Conservation (phyloP, 2,797 vertebrate species). For the Oreonectes daqikongensis region DNA sequence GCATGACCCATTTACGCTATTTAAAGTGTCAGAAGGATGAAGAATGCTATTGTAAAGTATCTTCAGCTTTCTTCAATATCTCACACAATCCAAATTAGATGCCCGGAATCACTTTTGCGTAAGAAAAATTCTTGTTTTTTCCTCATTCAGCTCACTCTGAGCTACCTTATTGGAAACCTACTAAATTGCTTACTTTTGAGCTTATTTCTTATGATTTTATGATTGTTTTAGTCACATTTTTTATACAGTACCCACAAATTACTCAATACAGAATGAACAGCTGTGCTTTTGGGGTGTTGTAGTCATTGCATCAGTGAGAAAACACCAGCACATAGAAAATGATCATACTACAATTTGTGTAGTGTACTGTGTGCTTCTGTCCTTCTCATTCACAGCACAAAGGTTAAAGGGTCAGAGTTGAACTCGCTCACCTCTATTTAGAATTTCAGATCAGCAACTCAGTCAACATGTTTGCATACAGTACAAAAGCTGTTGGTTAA, state of each 20-base stretch:
- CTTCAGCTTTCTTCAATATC: slow-evolving; percentile 56
- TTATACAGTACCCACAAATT: neutral
- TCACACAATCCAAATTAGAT: slow-evolving; percentile 37
- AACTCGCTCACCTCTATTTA: slow-evolving; percentile 27
- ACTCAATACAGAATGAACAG: neutral
- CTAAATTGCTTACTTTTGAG: neutral
- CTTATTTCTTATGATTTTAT: neutral
- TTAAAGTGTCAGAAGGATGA: slow-evolving; percentile 68
- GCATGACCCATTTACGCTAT: slow-evolving; percentile 73
- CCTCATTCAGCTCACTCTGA: no score
- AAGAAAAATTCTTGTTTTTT: no score
- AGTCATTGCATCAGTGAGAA: neutral
- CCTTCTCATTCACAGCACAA: slow-evolving; percentile 14
- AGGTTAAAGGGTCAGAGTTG: slow-evolving; percentile 46
- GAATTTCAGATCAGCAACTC: slow-evolving; percentile 14
- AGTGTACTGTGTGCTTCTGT: neutral
- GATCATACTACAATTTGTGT: no score
- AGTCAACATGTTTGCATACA: slow-evolving; percentile 27
- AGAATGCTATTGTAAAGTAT: slow-evolving; percentile 53
- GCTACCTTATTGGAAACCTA: no score
- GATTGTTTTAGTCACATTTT: neutral
- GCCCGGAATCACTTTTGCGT: slow-evolving; percentile 15
- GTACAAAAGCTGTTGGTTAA: slow-evolving; percentile 1
- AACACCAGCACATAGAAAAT: neutral
- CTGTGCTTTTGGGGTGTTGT: neutral